Evolutionary conservation across 2,888 invertebrate genomes (phyloP).

Genomic region (Apoda limacodes): DNA sequence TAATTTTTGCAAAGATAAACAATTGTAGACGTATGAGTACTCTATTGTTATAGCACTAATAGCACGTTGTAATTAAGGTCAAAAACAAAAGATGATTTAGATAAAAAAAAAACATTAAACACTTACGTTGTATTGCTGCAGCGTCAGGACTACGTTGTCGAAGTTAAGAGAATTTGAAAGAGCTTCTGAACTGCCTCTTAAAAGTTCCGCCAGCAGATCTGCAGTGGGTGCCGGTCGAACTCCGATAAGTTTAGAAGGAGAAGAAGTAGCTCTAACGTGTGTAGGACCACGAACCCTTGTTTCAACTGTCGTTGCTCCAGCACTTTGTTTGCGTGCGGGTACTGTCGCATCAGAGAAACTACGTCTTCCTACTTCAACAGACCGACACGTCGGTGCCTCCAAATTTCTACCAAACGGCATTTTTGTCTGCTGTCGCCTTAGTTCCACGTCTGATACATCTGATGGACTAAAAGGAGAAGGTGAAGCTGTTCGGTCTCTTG

Average conservation of each 20-base stretch:
- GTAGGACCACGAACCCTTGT: constrained; percentile 60
- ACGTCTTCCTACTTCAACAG: constrained; percentile 66
- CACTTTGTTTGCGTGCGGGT: constrained; percentile 72
- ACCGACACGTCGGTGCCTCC: constrained; percentile 61
- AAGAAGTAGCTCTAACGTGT: constrained; percentile 83
- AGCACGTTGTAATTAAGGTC: too few relatives aligned
- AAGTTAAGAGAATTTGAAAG: constrained; percentile 71
- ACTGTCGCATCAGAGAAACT: constrained; percentile 60
- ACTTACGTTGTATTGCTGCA: constrained; percentile 65
- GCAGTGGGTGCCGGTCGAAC: constrained; percentile 55
- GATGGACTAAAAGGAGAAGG: constrained; percentile 75
- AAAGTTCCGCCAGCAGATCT: constrained; percentile 80
- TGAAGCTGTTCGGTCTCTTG: constrained; percentile 69
- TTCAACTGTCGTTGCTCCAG: constrained; percentile 55
- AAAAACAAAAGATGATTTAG: too few relatives aligned
- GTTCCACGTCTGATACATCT: constrained; percentile 66
- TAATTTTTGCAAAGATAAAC: too few relatives aligned
- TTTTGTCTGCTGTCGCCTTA: constrained; percentile 67
- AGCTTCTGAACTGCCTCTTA: constrained; percentile 84
- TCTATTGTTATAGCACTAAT: too few relatives aligned
- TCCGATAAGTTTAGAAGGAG: constrained; percentile 81
- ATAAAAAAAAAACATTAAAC: constrained; percentile 15
- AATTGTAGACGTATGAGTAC: too few relatives aligned
- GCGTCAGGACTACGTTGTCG: constrained; percentile 62
- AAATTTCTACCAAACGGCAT: constrained; percentile 72